Base-by-base conservation (phyloP, 2,797 vertebrate genomes). In the Peromyscus melanophrys region DNA sequence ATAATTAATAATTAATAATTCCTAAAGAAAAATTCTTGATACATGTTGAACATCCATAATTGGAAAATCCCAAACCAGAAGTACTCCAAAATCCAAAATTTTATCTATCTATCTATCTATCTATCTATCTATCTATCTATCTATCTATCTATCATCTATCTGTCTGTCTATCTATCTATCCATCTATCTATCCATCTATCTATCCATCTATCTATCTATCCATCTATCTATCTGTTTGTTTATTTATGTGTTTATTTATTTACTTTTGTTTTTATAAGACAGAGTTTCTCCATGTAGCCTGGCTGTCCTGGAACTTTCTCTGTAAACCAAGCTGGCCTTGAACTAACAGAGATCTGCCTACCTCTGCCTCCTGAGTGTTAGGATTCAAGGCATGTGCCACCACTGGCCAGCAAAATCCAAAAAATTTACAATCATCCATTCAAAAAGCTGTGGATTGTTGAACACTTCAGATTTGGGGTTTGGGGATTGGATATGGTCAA, bases 1-100 rank as follows among this genome's bases (percentile, higher is more conserved):
- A n/a, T n/a, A n/a, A n/a, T n/a, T n/a, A n/a, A n/a, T n/a, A n/a
- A n/a, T n/a, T n/a, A n/a, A n/a, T n/a, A n/a, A n/a, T n/a, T 95
- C 71, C 49, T 75, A 69, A 85, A 86, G 46, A 87, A 40, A 11
- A 85, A 93, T 83, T 93, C 46, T 71, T 93, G 49, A 82, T 61
- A 73, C n/a, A 89, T 29, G 17, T 23, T 73, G 61, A 93, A 27
- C 1, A 81, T 75, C 29, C 23, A 81, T 43, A 65, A 67, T 75
- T 29, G 21, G 67, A 82, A 82, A 89, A 43, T 5, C 34, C n/a
- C 17, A 77, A 77, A 77, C 23, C 46, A 11, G 25, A 67, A 78
- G 67, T 87, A 57, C 29, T 78, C 14, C 75, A 63, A 86, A 93
- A 67, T 87, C 63, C 31, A 82, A 81, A 69, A 55, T 17, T 1